These are phyloP conservation scores for Tanytarsus gracilentus DNA, from an alignment of 2,888 invertebrate species.

Conservation along the genomic window DNA sequence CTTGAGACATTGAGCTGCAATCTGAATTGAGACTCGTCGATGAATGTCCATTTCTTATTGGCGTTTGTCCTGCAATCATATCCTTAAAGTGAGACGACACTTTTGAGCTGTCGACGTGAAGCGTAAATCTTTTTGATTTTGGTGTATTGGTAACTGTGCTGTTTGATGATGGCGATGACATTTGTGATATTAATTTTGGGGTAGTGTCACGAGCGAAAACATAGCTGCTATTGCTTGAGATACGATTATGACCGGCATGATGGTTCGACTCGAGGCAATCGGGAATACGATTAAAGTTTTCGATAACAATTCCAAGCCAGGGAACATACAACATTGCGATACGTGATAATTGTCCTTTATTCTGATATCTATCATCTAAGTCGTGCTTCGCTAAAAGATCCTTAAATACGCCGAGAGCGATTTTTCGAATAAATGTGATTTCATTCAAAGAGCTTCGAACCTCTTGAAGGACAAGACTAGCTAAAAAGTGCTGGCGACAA, in stretches of 20 bases:
- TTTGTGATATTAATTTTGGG: constrained; percentile 34
- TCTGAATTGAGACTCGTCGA: constrained; percentile 71
- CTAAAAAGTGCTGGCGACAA: constrained; percentile 83
- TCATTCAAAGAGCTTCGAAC: constrained; percentile 79
- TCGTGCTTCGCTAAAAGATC: constrained; percentile 90
- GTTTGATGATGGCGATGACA: constrained; percentile 36
- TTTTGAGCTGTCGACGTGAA: constrained; percentile 62
- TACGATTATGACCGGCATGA: constrained; percentile 44
- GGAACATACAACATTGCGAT: constrained; percentile 88
- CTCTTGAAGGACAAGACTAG: constrained; percentile 80
- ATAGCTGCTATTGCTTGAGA: constrained; percentile 52
- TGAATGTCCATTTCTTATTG: constrained; percentile 49
- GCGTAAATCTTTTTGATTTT: constrained; percentile 52
- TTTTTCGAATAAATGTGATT: constrained; percentile 69
- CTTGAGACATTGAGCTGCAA: constrained; percentile 51
- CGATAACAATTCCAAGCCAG: constrained; percentile 78
- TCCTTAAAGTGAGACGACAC: constrained; percentile 70
- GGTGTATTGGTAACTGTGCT: constrained; percentile 42
- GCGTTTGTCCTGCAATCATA: constrained; percentile 61
- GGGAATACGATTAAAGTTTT: constrained; percentile 70
- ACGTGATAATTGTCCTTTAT: constrained; percentile 68
- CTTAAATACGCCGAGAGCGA: constrained; percentile 69
- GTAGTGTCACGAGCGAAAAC: constrained; percentile 47
- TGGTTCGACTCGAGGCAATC: constrained; percentile 44
- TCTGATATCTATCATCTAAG: constrained; percentile 80